A percentile compares a stretch with the other conserved stretches of the same genome.
These are phyloP conservation scores for Diaprepes abbreviatus DNA, from an alignment of 2,888 invertebrate genomes.

Conservation along the genomic window DNA sequence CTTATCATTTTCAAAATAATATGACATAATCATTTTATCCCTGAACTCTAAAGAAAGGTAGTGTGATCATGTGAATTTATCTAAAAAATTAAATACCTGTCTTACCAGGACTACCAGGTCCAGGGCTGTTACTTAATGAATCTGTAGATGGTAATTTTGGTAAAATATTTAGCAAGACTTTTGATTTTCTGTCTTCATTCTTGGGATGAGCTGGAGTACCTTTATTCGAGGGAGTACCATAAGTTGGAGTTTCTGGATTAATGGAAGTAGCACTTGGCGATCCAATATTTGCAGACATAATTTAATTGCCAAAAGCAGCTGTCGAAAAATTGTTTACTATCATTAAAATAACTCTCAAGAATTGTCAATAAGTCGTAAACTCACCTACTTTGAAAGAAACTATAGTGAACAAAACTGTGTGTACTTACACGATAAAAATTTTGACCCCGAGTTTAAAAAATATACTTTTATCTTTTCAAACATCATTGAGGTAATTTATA, in stretches of 20 bases:
- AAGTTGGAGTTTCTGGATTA: constrained; percentile 25
- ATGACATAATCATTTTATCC: no score
- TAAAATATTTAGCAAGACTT: constrained; percentile 64
- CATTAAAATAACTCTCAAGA: not conserved
- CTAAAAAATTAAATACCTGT: not conserved
- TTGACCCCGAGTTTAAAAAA: not conserved
- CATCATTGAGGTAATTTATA: constrained; percentile 27
- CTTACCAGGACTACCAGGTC: constrained; percentile 73
- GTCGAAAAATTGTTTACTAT: constrained; percentile 1
- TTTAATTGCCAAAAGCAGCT: constrained; percentile 19
- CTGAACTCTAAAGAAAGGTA: no score
- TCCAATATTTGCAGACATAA: constrained; percentile 40
- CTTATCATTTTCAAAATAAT: no score
- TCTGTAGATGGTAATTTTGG: constrained; percentile 73
- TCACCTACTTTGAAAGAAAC: not conserved
- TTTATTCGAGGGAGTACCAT: constrained; percentile 24
- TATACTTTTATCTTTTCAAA: constrained; percentile 13
- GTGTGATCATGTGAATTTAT: not conserved
- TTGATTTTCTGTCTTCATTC: constrained; percentile 61
- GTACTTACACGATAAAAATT: not conserved
- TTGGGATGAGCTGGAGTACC: constrained; percentile 50
- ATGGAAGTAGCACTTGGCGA: constrained; percentile 22
- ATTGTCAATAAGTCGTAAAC: not conserved
- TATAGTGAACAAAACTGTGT: not conserved
- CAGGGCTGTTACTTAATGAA: constrained; percentile 73